Evolutionary conservation across 2,113 vertebrate genomes (phyloP).

Genomic region (Sphaerodactylus townsendi): DNA sequence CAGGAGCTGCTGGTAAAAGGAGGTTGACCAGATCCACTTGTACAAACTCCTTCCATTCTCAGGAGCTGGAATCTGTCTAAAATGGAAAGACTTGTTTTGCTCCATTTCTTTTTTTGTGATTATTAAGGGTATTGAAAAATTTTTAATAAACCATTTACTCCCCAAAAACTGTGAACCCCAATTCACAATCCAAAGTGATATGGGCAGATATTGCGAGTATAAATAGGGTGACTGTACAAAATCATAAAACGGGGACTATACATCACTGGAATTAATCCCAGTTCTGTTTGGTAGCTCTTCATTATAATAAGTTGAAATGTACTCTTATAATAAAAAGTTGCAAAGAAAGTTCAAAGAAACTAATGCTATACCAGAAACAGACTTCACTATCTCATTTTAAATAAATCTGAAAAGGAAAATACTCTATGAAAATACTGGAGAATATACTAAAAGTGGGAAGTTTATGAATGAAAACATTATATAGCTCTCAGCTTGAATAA

Average conservation of each 20-base stretch:
- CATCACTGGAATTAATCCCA: background rate
- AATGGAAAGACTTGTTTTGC: too few species aligned
- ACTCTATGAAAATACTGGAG: slow-evolving; percentile 53
- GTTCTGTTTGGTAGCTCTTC: background rate
- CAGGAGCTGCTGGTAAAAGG: too few species aligned
- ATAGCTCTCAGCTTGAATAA: slow-evolving; percentile 72
- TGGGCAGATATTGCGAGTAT: background rate
- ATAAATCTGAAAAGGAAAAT: slow-evolving; percentile 54
- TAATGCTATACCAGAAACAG: slow-evolving; percentile 25
- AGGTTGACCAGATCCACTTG: too few species aligned
- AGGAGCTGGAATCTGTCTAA: too few species aligned
- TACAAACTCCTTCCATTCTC: too few species aligned
- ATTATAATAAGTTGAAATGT: slow-evolving; percentile 10
- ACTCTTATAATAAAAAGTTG: slow-evolving; percentile 15
- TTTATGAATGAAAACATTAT: slow-evolving; percentile 43
- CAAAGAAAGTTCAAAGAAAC: slow-evolving; percentile 32
- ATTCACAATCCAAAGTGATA: background rate
- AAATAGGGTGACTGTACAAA: background rate
- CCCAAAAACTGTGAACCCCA: background rate
- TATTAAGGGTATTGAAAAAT: too few species aligned
- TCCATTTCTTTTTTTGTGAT: too few species aligned
- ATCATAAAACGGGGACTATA: background rate
- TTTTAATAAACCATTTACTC: background rate
- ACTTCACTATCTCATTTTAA: slow-evolving; percentile 50
- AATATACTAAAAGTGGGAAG: slow-evolving; percentile 63